A percentile compares a stretch with the other conserved stretches of the same genome.
phyloP scores from a whole-genome alignment of 2,797 vertebrate genomes.

The Fundulus diaphanus region DNA sequence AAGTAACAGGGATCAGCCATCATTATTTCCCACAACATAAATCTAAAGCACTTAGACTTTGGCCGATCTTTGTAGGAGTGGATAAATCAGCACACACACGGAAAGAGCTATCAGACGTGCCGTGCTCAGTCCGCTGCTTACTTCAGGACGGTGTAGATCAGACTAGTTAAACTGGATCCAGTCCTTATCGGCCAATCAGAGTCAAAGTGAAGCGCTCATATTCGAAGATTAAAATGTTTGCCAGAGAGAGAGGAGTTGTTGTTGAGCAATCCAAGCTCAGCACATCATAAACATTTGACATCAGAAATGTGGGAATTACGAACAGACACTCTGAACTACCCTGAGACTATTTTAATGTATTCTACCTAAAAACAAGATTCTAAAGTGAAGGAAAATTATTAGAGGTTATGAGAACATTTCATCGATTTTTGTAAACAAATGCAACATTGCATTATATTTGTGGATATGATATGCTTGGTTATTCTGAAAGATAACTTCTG shows the following conservation, averaged over 20 bases:
- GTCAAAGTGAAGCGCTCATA: background rate
- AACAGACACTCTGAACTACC: background rate
- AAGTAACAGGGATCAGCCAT: too few relatives aligned
- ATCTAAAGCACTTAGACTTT: background rate
- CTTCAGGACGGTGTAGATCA: background rate
- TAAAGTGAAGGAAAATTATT: background rate
- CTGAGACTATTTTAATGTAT: background rate
- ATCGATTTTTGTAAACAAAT: background rate
- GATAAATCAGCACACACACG: background rate
- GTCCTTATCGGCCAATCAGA: background rate
- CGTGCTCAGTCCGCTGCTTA: background rate
- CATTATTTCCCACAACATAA: too few relatives aligned
- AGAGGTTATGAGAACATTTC: background rate
- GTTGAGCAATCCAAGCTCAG: background rate
- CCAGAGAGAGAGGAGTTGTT: background rate
- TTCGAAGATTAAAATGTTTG: background rate
- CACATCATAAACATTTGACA: background rate
- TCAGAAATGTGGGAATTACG: background rate
- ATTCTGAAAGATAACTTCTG: background rate
- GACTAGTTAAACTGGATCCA: background rate
- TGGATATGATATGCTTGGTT: too few relatives aligned
- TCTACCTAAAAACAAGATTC: background rate
- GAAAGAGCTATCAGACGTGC: background rate
- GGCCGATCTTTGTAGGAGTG: background rate
- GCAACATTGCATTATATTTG: background rate